Percentiles rank a stretch among this genome's conserved stretches.
phyloP scores from a whole-genome alignment of 2,888 invertebrate species.

The Tricholauxania praeusta region DNA sequence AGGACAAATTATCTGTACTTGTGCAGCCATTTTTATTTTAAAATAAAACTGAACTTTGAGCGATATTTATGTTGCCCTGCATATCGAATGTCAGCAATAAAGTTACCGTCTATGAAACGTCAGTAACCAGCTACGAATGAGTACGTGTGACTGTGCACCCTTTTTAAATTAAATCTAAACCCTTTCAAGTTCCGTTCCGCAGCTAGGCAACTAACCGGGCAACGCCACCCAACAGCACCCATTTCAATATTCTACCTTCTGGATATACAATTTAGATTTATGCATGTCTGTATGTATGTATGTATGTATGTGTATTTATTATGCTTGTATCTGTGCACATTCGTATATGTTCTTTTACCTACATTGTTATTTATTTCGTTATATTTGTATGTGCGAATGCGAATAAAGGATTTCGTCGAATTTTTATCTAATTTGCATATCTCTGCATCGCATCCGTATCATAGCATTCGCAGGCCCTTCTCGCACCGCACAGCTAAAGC shows the following conservation, averaged over 20 bases:
- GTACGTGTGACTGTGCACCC: background rate
- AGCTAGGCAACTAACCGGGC: background rate
- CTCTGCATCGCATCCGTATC: conserved; percentile 45
- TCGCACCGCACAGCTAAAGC: conserved; percentile 6
- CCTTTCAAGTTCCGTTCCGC: conserved; percentile 6
- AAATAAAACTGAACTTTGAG: background rate
- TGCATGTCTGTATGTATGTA: too few species aligned
- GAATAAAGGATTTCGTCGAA: conserved; percentile 27
- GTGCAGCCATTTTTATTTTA: background rate
- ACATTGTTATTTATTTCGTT: conserved; percentile 8
- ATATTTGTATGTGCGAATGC: conserved; percentile 6
- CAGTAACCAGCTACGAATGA: too few species aligned
- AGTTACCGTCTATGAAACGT: background rate
- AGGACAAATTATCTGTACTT: too few species aligned
- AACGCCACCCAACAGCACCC: background rate
- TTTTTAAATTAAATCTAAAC: conserved; percentile 18
- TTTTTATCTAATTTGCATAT: conserved; percentile 62
- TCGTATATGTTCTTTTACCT: background rate
- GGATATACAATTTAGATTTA: too few species aligned
- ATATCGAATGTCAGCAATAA: background rate
- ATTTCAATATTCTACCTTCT: too few species aligned
- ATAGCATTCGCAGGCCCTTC: conserved; percentile 41
- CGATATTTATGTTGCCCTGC: background rate
- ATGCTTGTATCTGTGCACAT: too few species aligned
- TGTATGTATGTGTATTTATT: too few species aligned